Conservation (phyloP, 2,113 vertebrate genomes). For the Catharus fuscescens region DNA sequence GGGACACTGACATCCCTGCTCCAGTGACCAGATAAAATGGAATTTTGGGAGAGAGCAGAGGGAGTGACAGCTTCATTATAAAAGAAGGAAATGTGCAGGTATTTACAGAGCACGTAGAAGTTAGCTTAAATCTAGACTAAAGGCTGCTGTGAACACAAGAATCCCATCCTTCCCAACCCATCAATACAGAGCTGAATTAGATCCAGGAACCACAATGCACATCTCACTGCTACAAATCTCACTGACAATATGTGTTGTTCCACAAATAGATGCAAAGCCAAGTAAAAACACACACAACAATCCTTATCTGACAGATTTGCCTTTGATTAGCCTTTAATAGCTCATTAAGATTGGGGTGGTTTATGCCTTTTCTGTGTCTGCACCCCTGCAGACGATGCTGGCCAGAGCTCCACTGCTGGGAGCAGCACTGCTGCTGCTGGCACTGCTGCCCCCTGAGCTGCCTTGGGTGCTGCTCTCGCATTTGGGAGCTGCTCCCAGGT, state of each 20-base stretch:
- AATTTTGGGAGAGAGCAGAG: neutral
- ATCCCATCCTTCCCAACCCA: neutral
- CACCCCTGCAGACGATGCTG: neutral
- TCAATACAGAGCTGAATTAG: conserved; percentile 32
- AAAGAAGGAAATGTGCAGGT: neutral
- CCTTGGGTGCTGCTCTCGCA: neutral
- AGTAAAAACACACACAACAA: neutral
- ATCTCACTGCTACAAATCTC: conserved; percentile 42
- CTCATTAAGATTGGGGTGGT: conserved; percentile 15
- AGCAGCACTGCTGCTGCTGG: neutral
- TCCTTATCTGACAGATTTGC: conserved; percentile 18
- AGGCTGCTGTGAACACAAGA: conserved; percentile 6
- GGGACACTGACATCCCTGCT: neutral
- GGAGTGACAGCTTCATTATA: neutral
- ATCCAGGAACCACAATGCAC: conserved; percentile 37
- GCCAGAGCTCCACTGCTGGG: neutral
- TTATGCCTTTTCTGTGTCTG: neutral
- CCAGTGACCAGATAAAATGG: neutral
- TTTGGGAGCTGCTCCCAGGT: neutral
- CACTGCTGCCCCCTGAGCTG: neutral
- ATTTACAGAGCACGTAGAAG: neutral
- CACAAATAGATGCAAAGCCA: conserved; percentile 34
- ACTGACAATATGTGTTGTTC: conserved; percentile 35
- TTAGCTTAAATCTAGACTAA: neutral
- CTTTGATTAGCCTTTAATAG: conserved; percentile 53